Conservation (phyloP, 1,140 invertebrate species). For the Aphaenogaster ashmeadi region DNA sequence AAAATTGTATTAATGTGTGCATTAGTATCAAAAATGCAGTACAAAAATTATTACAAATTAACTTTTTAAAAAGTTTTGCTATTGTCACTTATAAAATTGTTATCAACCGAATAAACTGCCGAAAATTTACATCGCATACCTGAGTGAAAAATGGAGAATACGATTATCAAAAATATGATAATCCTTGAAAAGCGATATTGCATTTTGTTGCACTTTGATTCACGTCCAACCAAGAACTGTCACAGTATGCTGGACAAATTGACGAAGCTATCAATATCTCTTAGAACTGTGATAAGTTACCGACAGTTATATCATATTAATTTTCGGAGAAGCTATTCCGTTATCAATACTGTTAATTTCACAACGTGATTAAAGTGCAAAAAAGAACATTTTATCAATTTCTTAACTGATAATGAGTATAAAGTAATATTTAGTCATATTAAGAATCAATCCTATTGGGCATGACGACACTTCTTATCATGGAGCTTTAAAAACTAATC, state of each 20-base stretch:
- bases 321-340: too few relatives aligned
- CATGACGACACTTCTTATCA: too few relatives aligned
- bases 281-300: background rate
- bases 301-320: too few relatives aligned
- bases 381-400: too few relatives aligned
- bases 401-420: too few relatives aligned
- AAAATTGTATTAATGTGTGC: background rate
- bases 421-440: too few relatives aligned
- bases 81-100: background rate
- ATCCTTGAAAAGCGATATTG: background rate
- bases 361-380: too few relatives aligned
- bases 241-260: background rate
- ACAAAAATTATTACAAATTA: background rate
- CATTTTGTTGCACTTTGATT: background rate
- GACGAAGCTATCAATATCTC: too few relatives aligned
- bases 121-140: slow-evolving; percentile 39
- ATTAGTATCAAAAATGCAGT: background rate
- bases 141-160: background rate
- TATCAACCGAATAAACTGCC: background rate
- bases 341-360: too few relatives aligned
- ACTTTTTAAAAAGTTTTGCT: background rate
- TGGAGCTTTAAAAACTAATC: too few relatives aligned
- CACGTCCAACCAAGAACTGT: slow-evolving; percentile 23
- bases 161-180: background rate
- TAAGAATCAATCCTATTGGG: too few relatives aligned